Conservation (phyloP, 2,113 vertebrate species). For the Heteronetta atricapilla region DNA sequence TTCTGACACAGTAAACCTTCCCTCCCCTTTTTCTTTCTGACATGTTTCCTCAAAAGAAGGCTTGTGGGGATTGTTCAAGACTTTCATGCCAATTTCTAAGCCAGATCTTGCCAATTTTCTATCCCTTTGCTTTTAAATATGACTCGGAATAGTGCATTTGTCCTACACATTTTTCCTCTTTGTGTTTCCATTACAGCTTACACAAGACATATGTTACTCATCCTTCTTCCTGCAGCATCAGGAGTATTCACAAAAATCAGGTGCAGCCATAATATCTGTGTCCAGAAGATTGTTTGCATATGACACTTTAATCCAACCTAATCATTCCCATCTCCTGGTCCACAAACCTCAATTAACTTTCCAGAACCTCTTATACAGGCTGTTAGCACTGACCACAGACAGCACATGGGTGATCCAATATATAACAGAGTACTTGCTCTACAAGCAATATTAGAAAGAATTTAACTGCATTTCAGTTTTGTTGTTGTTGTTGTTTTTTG, state of each 20-base stretch:
- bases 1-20: background rate
- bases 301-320: background rate
- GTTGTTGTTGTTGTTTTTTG: background rate
- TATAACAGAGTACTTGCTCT: background rate
- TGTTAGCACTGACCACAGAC: background rate
- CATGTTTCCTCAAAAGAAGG: background rate
- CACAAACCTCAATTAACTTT: background rate
- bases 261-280: background rate
- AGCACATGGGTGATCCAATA: background rate
- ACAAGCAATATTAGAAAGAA: background rate
- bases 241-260: background rate
- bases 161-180: background rate
- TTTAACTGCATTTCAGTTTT: background rate
- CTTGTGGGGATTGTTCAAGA: background rate
- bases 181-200: background rate
- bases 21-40: background rate
- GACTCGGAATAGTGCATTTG: background rate
- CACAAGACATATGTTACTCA: rapidly evolving
- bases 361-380: background rate
- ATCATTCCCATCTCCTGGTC: background rate
- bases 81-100: background rate
- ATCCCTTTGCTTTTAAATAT: background rate
- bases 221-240: background rate
- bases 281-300: background rate
- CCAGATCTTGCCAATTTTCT: background rate